These are phyloP conservation scores for Cavia porcellus DNA, from an alignment of 2,113 vertebrate species.

Conservation along the genomic window DNA sequence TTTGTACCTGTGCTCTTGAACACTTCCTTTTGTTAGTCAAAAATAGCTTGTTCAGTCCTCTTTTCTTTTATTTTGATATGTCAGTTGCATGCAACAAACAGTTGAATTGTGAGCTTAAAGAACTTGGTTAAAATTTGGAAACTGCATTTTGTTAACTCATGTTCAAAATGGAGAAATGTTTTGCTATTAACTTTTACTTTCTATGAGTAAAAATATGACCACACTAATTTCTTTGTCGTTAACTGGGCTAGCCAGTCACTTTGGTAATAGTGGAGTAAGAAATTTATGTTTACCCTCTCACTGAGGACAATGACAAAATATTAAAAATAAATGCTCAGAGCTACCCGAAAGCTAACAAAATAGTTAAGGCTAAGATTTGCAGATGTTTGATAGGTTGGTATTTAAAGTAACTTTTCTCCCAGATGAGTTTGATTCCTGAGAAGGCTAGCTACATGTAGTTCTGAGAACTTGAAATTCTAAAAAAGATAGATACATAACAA, in stretches of 20 bases:
- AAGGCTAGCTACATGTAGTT: neutral
- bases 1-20: slow-evolving; percentile 55
- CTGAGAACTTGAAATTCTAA: neutral
- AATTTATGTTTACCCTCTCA: slow-evolving; percentile 23
- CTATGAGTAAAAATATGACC: neutral
- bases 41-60: slow-evolving; percentile 75
- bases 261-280: neutral
- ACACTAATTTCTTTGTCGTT: slow-evolving; percentile 48
- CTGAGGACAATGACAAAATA: neutral
- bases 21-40: slow-evolving; percentile 72
- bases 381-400: neutral
- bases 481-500: neutral
- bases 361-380: neutral
- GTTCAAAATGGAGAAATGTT: slow-evolving; percentile 7
- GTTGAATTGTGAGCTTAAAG: slow-evolving; percentile 70
- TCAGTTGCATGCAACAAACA: slow-evolving; percentile 68
- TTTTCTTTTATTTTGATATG: slow-evolving; percentile 62
- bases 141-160: slow-evolving; percentile 46
- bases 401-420: neutral
- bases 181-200: slow-evolving; percentile 51
- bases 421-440: neutral
- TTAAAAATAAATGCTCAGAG: neutral
- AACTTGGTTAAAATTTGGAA: slow-evolving; percentile 60
- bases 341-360: neutral
- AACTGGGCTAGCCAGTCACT: neutral